Evolutionary conservation across 1,140 invertebrate genomes (phyloP).

Genomic region (Hyposmocoma kahamanoa): DNA sequence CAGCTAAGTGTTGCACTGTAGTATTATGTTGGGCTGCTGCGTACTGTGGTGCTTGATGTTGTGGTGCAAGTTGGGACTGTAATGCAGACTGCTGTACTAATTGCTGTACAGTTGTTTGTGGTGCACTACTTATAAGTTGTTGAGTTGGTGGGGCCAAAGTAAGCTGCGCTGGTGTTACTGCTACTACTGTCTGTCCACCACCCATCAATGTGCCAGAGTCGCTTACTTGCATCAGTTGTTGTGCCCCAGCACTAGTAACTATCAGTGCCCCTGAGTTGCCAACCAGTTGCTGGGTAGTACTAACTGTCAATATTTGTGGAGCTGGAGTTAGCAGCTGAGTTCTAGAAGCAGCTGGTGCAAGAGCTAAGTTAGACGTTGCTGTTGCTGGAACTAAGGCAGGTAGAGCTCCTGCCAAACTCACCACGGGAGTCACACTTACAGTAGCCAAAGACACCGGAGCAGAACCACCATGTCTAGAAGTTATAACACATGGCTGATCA

Average conservation of each 20-base stretch:
- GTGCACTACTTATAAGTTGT: slow-evolving; percentile 52
- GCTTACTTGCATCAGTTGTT: slow-evolving; percentile 67
- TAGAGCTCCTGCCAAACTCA: slow-evolving; percentile 55
- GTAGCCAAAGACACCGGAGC: slow-evolving; percentile 63
- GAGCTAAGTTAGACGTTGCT: slow-evolving; percentile 50
- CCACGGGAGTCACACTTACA: slow-evolving; percentile 63
- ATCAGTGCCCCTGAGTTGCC: slow-evolving; percentile 63
- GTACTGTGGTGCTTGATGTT: slow-evolving; percentile 55
- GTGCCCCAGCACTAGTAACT: slow-evolving; percentile 64
- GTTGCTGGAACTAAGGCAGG: slow-evolving; percentile 54
- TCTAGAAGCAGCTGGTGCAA: slow-evolving; percentile 57
- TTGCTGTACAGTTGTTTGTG: slow-evolving; percentile 56
- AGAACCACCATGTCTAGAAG: slow-evolving; percentile 60
- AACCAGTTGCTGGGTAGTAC: slow-evolving; percentile 62
- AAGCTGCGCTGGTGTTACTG: slow-evolving; percentile 60
- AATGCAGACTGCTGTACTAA: slow-evolving; percentile 58
- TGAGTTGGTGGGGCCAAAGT: slow-evolving; percentile 53
- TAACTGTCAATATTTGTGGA: slow-evolving; percentile 61
- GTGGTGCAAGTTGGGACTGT: slow-evolving; percentile 46
- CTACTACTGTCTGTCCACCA: slow-evolving; percentile 61
- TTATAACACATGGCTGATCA: slow-evolving; percentile 62
- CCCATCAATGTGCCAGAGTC: slow-evolving; percentile 64
- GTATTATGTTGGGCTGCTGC: slow-evolving; percentile 49
- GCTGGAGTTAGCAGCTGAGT: slow-evolving; percentile 61
- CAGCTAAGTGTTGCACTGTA: slow-evolving; percentile 52